Base-by-base conservation (phyloP, 2,888 invertebrate species). In the Criorhina ranunculi region DNA sequence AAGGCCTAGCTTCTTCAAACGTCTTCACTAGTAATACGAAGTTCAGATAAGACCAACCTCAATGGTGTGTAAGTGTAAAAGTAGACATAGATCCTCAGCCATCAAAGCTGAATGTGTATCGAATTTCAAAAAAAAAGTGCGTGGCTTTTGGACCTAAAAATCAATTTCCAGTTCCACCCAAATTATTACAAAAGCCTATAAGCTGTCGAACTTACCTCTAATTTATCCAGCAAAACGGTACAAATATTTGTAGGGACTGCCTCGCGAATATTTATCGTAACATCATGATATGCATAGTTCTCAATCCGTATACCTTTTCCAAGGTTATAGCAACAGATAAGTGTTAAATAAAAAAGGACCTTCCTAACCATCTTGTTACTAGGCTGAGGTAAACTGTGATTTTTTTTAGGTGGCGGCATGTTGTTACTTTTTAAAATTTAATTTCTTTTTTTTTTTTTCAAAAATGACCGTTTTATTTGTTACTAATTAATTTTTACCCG, bases 151-250 rank as follows among this genome's bases (percentile, higher is more conserved):
- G n/a, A n/a, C n/a, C n/a, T n/a, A n/a, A n/a, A n/a, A n/a, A n/a
- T n/a, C n/a, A n/a, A n/a, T 24, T 24, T 24, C 24, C 24, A 24
- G 4, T 24, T 24, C 4, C 24, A 24, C 24, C n/a, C n/a, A n/a
- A n/a, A n/a, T n/a, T n/a, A n/a, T n/a, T n/a, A n/a, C n/a, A n/a
- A n/a, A n/a, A n/a, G n/a, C n/a, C n/a, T n/a, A n/a, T n/a, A n/a
- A n/a, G n/a, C n/a, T n/a, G n/a, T n/a, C n/a, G n/a, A 6, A 57
- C 64, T 64, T 67, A 86, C 86, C 64, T 82, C 62, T 29, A 86
- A 53, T 35, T 78, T 77, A 33, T 73, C 64, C n/a, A 86, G 12
- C 6, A 86, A 17, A 4, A 2, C 17, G 24, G 8, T 53, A 59
- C 86, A 86, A n/a, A 53, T 12, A 8, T 9, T 29, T 5, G 42